Evolutionary conservation across 2,113 vertebrate species (phyloP), one percentile per base, ranked within the genome.

Genomic region (Pachypanchax playfairii): DNA sequence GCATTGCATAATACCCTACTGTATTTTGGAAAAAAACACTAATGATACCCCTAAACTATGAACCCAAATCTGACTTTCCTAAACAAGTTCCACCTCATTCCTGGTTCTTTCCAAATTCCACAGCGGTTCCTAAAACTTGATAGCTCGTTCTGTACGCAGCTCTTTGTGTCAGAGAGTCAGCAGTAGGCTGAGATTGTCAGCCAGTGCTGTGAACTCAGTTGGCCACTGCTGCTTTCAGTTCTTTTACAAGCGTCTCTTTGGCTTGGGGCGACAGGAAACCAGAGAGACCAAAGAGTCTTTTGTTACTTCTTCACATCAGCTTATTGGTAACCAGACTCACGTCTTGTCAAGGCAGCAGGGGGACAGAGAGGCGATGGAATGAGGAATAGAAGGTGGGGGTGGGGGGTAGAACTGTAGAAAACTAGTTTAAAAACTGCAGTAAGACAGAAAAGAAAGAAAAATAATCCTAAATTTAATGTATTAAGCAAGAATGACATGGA

Each of bases 311-410:
- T 80, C 70, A 68, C 80, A 75, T 77, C 64, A 75, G 87, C 79
- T 88, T 88, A 90, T 89, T 87, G 76, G 88, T 88, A 90, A 90
- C 86, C 73, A 65, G 87, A 91, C 80, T 87, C 90, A 87, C 73
- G 82, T 80, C 79, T 81, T 68, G 74, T 82, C 62, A 18, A 82
- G 67, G 73, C 77, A 75, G 60, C 62, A 53, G 65, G 62, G 70
- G 62, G 54, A 51, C 42, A 44, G 57, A 73, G 82, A 72, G 80
- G 63, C 71, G 62, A 68, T 55, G 41, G 49, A 48, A 44, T 31
- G 39, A 31, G 25, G 47, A 36, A 46, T 31, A 38, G 12, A 24
- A 42, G 10, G n/a, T n/a, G 28, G 36, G 35, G 38, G 12, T 20
- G 13, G 26, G 39, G 25, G 48, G 8, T 35, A 31, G 44, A 29